Evolutionary conservation across 2,113 vertebrate species (phyloP), one percentile per base, ranked within the genome.

Genomic region (Passer domesticus): DNA sequence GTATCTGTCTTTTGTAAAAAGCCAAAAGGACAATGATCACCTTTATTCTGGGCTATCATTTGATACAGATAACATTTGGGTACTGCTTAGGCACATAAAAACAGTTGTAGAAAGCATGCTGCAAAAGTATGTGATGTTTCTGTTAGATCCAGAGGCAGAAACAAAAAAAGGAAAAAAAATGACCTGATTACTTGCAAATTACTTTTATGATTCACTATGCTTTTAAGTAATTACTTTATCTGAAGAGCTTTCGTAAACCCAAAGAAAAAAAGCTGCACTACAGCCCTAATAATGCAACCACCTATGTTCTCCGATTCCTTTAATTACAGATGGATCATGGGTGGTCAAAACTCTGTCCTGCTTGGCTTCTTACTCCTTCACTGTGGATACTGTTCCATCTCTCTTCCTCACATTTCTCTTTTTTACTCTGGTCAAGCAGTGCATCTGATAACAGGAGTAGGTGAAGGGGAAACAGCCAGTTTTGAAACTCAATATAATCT

Each of bases 341-440:
- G 28, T 59, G 46, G n/a, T 60, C 20, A 23, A 77, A 92, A 44
- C 8, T 19, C 35, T 35, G 30, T 13, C 55, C 63, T 47, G 21
- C 24, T 15, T 56, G 62, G 79, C 39, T 35, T 69, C 80, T 58
- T 16, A 18, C 55, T 81, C 69, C 72, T 62, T 33, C 14, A 14
- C 37, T 31, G 35, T 0, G 0, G 28, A 73, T 25, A 31, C 27
- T 3, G 1, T 11, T 43, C 49, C 24, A 25, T 8, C 50, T 41
- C n/a, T 68, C 24, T 27, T 64, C 19, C 46, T 60, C 5, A 2
- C 0, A 0, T 23, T 83, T 74, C 76, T 77, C 75, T 53, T 76
- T 69, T 47, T 58, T 62, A 41, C 70, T 69, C 43, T 49, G 31
- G 22, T 41, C 55, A 93, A 75, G 49, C 35, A 72, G 78, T 4